phyloP scores from a whole-genome alignment of 2,797 vertebrate species.

The Dendrocincla fuliginosa region DNA sequence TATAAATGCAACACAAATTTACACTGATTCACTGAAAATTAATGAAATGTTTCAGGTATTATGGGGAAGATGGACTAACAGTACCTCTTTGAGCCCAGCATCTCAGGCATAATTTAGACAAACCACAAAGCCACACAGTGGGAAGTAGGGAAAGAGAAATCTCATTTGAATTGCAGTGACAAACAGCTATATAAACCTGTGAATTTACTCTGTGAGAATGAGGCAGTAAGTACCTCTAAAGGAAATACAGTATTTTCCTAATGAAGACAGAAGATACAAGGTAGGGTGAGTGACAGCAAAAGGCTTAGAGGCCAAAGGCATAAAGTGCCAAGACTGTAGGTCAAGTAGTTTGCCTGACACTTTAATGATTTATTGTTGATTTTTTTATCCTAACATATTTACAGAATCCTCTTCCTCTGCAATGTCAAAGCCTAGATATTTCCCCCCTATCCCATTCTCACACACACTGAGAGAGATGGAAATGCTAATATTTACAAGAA shows the following conservation, averaged over 20 bases:
- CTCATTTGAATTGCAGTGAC: not conserved
- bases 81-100: not conserved
- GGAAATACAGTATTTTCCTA: not conserved
- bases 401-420: not conserved
- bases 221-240: not conserved
- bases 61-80: not conserved
- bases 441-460: not conserved
- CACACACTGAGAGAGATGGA: constrained; percentile 5
- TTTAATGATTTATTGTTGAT: not conserved
- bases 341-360: not conserved
- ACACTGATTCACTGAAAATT: not conserved
- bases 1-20: not conserved
- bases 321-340: not conserved
- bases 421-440: not conserved
- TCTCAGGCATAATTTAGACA: not conserved
- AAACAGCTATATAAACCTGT: not conserved
- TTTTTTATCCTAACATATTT: not conserved
- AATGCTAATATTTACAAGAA: constrained; percentile 59
- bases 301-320: not conserved
- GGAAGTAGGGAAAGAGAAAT: not conserved
- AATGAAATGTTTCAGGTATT: not conserved
- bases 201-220: not conserved
- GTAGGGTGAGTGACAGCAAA: not conserved
- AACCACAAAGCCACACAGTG: not conserved
- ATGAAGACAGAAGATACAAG: not conserved